Conservation (phyloP, 2,888 invertebrate species). For the Drosophila nigricruria region DNA sequence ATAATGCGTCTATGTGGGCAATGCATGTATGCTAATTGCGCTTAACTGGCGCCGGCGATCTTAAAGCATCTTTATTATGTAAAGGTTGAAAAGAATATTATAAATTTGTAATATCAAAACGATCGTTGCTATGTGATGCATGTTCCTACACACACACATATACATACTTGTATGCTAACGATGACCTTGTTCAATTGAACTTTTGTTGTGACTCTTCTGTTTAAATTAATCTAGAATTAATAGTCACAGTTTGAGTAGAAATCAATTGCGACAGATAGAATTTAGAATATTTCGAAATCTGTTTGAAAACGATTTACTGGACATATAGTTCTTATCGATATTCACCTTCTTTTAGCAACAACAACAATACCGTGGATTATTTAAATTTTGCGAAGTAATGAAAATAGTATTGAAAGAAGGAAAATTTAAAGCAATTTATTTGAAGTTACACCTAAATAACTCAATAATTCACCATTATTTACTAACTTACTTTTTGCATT, state of each 20-base stretch:
- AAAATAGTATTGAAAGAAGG: too few species aligned
- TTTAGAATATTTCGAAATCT: background rate
- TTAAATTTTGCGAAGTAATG: accelerated
- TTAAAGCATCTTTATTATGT: constrained; percentile 36
- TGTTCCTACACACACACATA: background rate
- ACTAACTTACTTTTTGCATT: background rate
- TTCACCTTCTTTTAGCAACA: background rate
- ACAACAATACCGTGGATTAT: too few species aligned
- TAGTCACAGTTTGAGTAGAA: background rate
- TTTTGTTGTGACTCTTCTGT: background rate
- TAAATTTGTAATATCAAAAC: background rate
- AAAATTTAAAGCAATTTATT: background rate
- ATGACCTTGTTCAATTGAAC: constrained; percentile 18
- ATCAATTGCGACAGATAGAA: background rate
- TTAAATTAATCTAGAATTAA: background rate
- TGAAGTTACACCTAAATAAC: background rate
- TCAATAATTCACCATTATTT: background rate
- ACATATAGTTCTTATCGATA: background rate
- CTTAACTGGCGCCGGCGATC: constrained; percentile 30
- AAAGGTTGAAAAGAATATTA: constrained; percentile 46
- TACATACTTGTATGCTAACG: background rate
- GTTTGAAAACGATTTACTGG: background rate
- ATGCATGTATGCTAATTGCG: constrained; percentile 22
- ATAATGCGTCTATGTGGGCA: constrained; percentile 7
- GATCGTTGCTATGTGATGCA: constrained; percentile 5